Evolutionary conservation across 2,797 vertebrate genomes (phyloP).

Genomic region (Typhlichthys subterraneus): DNA sequence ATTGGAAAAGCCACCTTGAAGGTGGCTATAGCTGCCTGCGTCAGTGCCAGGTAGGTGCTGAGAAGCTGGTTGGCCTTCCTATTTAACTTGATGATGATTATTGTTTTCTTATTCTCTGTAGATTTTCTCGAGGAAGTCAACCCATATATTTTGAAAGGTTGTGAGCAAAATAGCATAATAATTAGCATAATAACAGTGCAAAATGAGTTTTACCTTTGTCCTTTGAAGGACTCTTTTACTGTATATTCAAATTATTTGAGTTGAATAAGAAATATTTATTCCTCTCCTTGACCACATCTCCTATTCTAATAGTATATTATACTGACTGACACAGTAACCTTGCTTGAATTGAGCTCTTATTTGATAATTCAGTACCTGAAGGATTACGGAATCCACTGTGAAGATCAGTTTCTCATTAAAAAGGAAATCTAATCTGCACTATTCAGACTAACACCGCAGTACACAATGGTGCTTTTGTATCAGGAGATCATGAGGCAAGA

Average conservation of each 20-base stretch:
- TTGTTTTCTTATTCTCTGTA: too few relatives aligned
- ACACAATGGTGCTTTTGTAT: constrained; percentile 73
- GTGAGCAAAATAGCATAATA: too few relatives aligned
- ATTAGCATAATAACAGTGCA: too few relatives aligned
- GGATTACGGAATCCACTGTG: constrained; percentile 21
- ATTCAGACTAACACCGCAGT: constrained; percentile 33
- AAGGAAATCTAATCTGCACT: constrained; percentile 51
- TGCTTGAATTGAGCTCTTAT: constrained; percentile 7
- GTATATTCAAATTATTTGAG: too few relatives aligned
- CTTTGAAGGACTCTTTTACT: too few relatives aligned
- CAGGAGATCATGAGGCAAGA: constrained; percentile 58
- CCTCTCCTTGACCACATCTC: too few relatives aligned
- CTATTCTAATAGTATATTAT: neutral
- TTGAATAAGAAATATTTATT: too few relatives aligned
- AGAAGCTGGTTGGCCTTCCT: constrained; percentile 18
- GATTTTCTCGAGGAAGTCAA: too few relatives aligned
- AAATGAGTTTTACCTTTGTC: too few relatives aligned
- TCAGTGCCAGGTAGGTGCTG: constrained; percentile 23
- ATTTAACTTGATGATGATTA: neutral
- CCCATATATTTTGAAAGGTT: too few relatives aligned
- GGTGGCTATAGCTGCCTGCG: constrained; percentile 30
- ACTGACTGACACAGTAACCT: constrained; percentile 8
- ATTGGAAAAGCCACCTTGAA: constrained; percentile 53
- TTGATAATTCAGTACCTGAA: constrained; percentile 22
- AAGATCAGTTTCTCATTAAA: constrained; percentile 38